These are phyloP conservation scores for Acanthosepion pharaonis DNA, from an alignment of 2,888 invertebrate genomes.

Conservation along the genomic window DNA sequence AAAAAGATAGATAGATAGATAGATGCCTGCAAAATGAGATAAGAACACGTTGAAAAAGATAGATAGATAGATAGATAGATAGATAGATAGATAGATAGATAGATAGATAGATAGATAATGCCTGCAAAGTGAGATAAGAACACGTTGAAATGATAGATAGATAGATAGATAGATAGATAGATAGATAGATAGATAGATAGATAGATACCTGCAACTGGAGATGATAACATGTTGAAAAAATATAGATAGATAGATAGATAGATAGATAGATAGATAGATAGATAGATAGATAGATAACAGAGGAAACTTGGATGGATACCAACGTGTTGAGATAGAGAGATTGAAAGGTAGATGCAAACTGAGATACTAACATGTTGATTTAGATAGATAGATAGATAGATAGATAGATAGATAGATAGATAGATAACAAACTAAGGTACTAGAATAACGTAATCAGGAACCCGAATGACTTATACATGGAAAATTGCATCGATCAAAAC, in stretches of 20 bases:
- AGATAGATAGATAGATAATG: background rate
- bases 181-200: too few relatives aligned
- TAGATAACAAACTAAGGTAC: background rate
- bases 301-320: background rate
- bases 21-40: background rate
- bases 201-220: background rate
- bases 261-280: background rate
- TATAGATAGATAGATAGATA: too few relatives aligned
- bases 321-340: background rate
- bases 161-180: too few relatives aligned
- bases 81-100: too few relatives aligned
- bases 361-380: too few relatives aligned
- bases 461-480: background rate
- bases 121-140: too few relatives aligned
- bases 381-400: background rate
- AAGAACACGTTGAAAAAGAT: background rate
- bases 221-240: too few relatives aligned
- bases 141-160: too few relatives aligned
- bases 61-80: background rate
- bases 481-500: background rate
- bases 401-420: background rate
- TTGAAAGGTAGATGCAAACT: background rate
- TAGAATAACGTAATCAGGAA: background rate
- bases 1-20: too few relatives aligned
- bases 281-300: too few relatives aligned